Evolutionary conservation across 1,140 invertebrate species (phyloP), one percentile per base, ranked within the genome.

Genomic region (Caenorhabditis brenneri): DNA sequence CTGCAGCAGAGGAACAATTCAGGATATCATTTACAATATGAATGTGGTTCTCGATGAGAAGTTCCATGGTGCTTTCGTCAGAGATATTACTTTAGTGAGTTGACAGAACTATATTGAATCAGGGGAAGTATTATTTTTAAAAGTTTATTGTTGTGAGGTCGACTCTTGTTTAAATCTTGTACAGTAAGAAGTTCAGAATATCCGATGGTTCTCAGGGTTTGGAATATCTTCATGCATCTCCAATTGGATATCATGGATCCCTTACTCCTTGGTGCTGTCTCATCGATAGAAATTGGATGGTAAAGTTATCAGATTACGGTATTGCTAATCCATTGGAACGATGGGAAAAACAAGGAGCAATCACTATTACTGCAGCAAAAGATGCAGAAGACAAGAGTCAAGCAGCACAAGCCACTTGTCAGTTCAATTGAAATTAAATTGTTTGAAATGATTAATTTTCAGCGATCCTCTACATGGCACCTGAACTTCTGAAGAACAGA

Each of bases 1-100:
- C 80, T 90, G 89, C 79, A 88, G 86, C 1, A 81, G 89, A 53
- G 90, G 90, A 58, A 91, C 89, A 9, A 81, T 90, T 58, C 89
- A 89, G 74, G 89, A 90, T 82, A 88, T 90, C 27, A 90, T 90
- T 55, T 91, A 90, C 82, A 90, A 90, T 65, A 86, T 88, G 55
- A 87, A 88, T n/a, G 87, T 90, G 49, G 74, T 65, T 42, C 79
- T 90, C 49, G 89, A 90, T 51, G 87, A 87, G 22, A 90, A 90
- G 46, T 91, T 90, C 65, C 89, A 90, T 69, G 90, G 84, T 4
- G 89, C 89, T 42, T 90, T 90, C 81, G 89, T 90, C 33, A 83
- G 89, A 51, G 89, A 90, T 55, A 90, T 90, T 69, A 89, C 88
- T 27, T 51, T 91, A 39, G 88, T 88, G 80, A 82, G 74, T 55